Base-by-base conservation (phyloP, 2,113 vertebrate species). In the Pipra filicauda region DNA sequence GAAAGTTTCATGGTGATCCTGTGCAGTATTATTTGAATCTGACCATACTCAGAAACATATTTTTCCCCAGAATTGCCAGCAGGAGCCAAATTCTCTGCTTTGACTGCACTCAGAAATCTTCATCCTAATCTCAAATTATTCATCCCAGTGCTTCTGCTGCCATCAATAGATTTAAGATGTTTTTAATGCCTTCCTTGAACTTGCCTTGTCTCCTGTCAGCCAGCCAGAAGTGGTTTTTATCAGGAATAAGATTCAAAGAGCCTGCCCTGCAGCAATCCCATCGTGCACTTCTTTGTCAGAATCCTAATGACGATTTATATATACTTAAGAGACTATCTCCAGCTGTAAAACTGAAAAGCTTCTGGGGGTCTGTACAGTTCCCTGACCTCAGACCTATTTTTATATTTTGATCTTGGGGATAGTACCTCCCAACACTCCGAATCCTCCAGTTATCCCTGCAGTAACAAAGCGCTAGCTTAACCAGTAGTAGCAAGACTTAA, bases 261-360 rank as follows among this genome's bases (percentile, higher is more conserved):
- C 88, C 97, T 98, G 98, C 98, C 98, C 98, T 97, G 97, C 96
- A 98, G 98, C 97, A 94, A 98, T 98, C 98, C 98, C 98, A 98
- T 97, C 95, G 94, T 98, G 97, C 97, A 98, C 93, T 98, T 97
- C 97, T 98, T 98, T 98, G 97, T 98, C 97, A 97, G 98, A 98
- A 98, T 98, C 97, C 98, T 98, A 98, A 98, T 97, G 98, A 98
- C 79, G 79, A 97, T 97, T 98, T 97, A 98, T 98, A 98, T 98
- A 97, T 97, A 98, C 98, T 97, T 98, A 97, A 98, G 98, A 98
- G 98, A 98, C 97, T 93, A 95, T 98, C 98, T 98, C 97, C 98
- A 98, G 97, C 97, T 98, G 97, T 96, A 98, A 97, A 97, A 97
- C 91, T 94, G 97, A 97, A 98, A 97, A 97, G 97, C 97, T 98